Conservation (phyloP, 2,113 vertebrate species). For the Hyaena hyaena region DNA sequence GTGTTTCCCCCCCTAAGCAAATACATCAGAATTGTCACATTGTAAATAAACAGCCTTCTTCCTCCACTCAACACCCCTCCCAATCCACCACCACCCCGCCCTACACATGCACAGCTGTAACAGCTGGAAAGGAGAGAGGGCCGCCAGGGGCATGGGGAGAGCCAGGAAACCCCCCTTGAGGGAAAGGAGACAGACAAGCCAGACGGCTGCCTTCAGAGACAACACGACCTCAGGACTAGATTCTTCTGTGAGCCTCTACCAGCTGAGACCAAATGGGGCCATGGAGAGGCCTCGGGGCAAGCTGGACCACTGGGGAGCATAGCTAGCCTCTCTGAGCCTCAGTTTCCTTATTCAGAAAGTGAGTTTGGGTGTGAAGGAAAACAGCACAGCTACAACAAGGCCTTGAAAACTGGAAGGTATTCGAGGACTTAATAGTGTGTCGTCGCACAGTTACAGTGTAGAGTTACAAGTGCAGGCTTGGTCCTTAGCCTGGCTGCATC, state of each 20-base stretch:
- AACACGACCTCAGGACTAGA: background rate
- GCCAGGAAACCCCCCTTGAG: background rate
- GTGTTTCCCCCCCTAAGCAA: slow-evolving; percentile 57
- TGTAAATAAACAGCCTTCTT: slow-evolving; percentile 72
- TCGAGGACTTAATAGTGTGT: fast-evolving
- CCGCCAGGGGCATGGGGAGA: background rate
- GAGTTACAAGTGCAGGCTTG: background rate
- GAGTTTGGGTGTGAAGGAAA: background rate
- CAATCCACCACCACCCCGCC: background rate
- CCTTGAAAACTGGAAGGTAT: too few species aligned
- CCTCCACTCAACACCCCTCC: slow-evolving; percentile 1
- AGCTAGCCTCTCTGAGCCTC: background rate
- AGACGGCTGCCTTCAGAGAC: background rate
- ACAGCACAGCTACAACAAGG: background rate
- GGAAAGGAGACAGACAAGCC: background rate
- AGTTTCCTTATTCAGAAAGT: background rate
- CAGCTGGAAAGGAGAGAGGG: slow-evolving; percentile 28
- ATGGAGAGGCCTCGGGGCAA: fast-evolving
- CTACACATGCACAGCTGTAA: background rate
- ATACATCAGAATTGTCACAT: slow-evolving; percentile 76
- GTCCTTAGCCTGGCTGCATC: background rate
- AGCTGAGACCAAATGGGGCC: fast-evolving
- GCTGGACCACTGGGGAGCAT: background rate
- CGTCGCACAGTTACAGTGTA: fast-evolving
- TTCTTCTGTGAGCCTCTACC: fast-evolving